Percentiles rank a stretch among this genome's conserved stretches.
These are phyloP conservation scores for Sminthurides bifidus DNA, from an alignment of 1,140 invertebrate genomes.

Conservation along the genomic window DNA sequence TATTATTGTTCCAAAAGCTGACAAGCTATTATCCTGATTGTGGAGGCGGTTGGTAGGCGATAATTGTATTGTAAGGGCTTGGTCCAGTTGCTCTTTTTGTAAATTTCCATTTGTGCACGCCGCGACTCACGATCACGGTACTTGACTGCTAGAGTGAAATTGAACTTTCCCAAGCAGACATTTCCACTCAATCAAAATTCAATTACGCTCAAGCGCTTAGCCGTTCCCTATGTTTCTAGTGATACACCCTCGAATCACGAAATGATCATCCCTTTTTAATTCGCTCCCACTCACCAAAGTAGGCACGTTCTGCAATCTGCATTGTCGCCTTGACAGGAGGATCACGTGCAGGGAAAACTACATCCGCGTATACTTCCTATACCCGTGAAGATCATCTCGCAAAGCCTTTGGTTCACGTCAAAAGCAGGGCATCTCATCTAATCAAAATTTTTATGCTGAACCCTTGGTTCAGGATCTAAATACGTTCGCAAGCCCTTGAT, in stretches of 20 bases:
- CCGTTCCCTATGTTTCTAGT: not conserved
- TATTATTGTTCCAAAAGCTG: too few species aligned
- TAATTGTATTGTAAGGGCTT: not conserved
- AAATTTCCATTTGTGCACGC: not conserved
- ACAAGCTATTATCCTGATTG: not conserved
- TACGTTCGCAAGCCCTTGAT: too few species aligned
- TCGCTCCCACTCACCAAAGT: not conserved
- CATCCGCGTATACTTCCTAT: not conserved
- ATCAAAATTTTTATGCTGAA: slow-evolving; percentile 9
- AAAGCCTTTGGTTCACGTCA: too few species aligned
- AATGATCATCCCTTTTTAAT: not conserved
- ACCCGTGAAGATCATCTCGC: too few species aligned
- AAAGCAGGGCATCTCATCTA: not conserved
- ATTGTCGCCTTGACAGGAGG: too few species aligned
- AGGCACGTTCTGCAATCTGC: too few species aligned
- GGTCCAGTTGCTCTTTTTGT: not conserved
- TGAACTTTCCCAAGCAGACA: slow-evolving; percentile 19
- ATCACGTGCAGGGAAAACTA: not conserved
- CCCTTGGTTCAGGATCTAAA: too few species aligned
- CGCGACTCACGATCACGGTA: too few species aligned
- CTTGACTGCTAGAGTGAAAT: too few species aligned
- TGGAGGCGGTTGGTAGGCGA: not conserved
- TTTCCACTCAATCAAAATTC: slow-evolving; percentile 28
- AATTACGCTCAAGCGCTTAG: slow-evolving; percentile 17
- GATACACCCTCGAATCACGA: not conserved